Percentiles rank a stretch among this genome's conserved stretches.
These are phyloP conservation scores for Troides helena DNA, from an alignment of 2,888 invertebrate genomes.

Conservation along the genomic window DNA sequence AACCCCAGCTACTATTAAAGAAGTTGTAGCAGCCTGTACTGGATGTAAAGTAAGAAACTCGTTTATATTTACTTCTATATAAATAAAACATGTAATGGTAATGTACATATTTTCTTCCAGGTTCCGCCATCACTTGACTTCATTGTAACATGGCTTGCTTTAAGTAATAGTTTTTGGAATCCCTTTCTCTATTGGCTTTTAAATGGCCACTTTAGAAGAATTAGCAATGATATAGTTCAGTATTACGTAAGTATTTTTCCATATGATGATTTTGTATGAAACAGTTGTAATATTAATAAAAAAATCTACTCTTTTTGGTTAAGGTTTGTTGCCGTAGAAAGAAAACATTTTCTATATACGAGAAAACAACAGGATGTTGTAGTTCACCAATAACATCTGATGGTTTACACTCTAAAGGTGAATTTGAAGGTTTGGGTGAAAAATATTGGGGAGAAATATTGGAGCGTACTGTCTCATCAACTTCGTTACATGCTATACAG, in stretches of 20 bases:
- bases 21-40: conserved; percentile 94
- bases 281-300: not conserved
- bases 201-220: conserved; percentile 91
- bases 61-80: conserved; percentile 4
- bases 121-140: conserved; percentile 91
- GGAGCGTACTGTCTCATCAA: conserved; percentile 87
- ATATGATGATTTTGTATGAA: not conserved
- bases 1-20: conserved; percentile 94
- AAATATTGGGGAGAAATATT: conserved; percentile 89
- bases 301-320: conserved; percentile 28
- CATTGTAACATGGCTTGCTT: conserved; percentile 91
- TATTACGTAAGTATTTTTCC: conserved; percentile 82
- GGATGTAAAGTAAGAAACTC: conserved; percentile 84
- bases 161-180: conserved; percentile 95
- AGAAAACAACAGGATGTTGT: conserved; percentile 73
- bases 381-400: conserved; percentile 74
- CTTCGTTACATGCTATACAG: conserved; percentile 86
- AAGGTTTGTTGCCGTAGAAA: conserved; percentile 72
- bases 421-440: conserved; percentile 84
- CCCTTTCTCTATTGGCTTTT: conserved; percentile 93
- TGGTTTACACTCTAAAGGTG: conserved; percentile 75
- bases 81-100: not conserved
- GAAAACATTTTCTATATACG: conserved; percentile 65
- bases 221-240: conserved; percentile 87
- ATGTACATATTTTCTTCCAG: conserved; percentile 53